Evolutionary conservation across 2,113 vertebrate species (phyloP), one percentile per base, ranked within the genome.

Genomic region (Phalacrocorax pelagicus): DNA sequence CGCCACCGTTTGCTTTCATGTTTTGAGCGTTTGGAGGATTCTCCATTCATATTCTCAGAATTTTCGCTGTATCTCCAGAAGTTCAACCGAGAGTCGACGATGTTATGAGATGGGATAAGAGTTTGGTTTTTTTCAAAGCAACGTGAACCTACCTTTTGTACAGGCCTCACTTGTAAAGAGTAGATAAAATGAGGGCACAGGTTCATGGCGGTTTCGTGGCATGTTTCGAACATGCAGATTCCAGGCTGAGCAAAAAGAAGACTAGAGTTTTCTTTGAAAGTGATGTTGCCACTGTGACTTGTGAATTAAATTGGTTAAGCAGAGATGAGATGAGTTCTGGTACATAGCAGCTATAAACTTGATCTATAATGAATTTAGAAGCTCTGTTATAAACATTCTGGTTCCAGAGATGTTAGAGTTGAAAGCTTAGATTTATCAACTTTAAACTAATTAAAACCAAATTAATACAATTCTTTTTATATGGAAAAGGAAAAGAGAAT

Each of bases 301-400:
- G 22, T 30, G 78, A 92, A 86, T 89, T 59, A 59, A 80, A 82
- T 13, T 32, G 44, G 44, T 42, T 27, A 44, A 72, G 71, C 66
- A 59, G 84, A 80, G 94, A 66, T 16, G 34, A 87, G 83, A 70
- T 57, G 92, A 82, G 52, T 51, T 71, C 40, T 14, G 21, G 46
- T 27, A 22, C 38, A 11, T 29, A 83, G 67, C 80, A 94, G 75
- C 71, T 95, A 75, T 72, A 89, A 95, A 86, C 30, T 61, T 44
- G 62, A 69, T 94, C 88, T 91, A 55, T n/a, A n/a, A 93, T 29
- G 77, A 77, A 59, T 93, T 80, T 72, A 15, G 94, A 80, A 94
- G 55, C 89, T 88, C 55, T 34, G 40, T 47, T 80, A 12, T 14
- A 78, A 92, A 49, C 74, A n/a, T 24, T 79, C 8, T 13, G 42